These are phyloP conservation scores for Euclidia mi DNA, from an alignment of 2,888 invertebrate genomes.

Conservation along the genomic window DNA sequence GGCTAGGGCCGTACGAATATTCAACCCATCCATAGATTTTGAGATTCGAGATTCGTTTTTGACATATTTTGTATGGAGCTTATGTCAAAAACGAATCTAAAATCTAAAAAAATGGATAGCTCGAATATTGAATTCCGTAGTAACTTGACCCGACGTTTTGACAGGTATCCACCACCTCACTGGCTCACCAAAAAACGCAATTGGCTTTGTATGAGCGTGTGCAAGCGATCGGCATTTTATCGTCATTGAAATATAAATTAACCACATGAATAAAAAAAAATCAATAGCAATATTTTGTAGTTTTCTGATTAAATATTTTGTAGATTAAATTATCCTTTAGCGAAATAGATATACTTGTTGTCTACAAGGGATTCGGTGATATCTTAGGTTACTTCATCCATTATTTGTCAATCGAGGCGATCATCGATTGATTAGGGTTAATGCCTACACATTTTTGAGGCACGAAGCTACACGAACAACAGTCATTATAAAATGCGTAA, in stretches of 20 bases:
- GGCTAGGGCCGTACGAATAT: too few species aligned
- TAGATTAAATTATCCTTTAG: too few species aligned
- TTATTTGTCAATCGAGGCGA: constrained; percentile 15
- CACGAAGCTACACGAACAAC: not conserved
- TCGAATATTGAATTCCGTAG: too few species aligned
- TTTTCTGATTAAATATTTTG: too few species aligned
- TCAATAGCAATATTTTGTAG: too few species aligned
- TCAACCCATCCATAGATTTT: too few species aligned
- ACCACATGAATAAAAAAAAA: too few species aligned
- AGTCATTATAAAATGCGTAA: not conserved
- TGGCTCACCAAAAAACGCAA: constrained; percentile 20
- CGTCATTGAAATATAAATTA: too few species aligned
- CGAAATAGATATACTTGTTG: not conserved
- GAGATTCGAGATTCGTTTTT: too few species aligned
- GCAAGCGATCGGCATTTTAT: not conserved
- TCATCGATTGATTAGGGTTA: constrained; percentile 14
- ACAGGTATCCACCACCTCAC: constrained; percentile 27
- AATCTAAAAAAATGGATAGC: too few species aligned
- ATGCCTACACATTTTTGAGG: constrained; percentile 16
- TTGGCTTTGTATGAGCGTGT: constrained; percentile 10
- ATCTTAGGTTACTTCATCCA: constrained; percentile 16
- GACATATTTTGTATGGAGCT: too few species aligned
- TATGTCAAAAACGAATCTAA: too few species aligned
- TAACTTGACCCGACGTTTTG: constrained; percentile 34
- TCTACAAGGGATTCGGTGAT: not conserved